A percentile compares a stretch with the other conserved stretches of the same genome.
These are phyloP conservation scores for Paracentrotus lividus DNA, from an alignment of 53 echinoderm and acorn worm species.

Conservation along the genomic window DNA sequence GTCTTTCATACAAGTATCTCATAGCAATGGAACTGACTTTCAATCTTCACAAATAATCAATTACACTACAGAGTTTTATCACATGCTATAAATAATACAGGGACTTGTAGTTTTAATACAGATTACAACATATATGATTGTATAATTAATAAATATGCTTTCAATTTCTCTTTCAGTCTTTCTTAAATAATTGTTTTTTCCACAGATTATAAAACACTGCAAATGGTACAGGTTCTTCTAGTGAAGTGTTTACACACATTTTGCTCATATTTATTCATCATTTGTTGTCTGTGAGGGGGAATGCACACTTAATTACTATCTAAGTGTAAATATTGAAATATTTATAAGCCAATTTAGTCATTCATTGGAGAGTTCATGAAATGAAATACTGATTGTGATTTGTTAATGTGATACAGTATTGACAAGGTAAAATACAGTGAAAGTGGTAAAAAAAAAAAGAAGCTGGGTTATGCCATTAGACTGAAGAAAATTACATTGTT, in stretches of 20 bases:
- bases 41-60: no score
- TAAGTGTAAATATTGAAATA: no score
- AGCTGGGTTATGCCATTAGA: background rate
- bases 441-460: background rate
- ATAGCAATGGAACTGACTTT: background rate
- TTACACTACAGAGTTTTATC: no score
- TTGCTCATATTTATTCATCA: background rate
- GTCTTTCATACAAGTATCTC: conserved; percentile 45
- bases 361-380: no score
- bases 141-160: no score
- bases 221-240: background rate
- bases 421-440: background rate
- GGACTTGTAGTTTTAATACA: no score
- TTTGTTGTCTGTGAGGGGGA: background rate
- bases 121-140: no score
- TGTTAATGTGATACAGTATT: background rate
- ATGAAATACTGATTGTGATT: background rate
- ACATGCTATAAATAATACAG: no score
- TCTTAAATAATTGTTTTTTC: no score
- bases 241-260: background rate
- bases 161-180: conserved; percentile 10
- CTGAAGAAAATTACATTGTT: background rate
- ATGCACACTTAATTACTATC: no score
- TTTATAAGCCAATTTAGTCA: no score
- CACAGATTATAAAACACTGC: no score